phyloP scores from a whole-genome alignment of 23 tunicate genomes.

The Trididemnum nubilum region DNA sequence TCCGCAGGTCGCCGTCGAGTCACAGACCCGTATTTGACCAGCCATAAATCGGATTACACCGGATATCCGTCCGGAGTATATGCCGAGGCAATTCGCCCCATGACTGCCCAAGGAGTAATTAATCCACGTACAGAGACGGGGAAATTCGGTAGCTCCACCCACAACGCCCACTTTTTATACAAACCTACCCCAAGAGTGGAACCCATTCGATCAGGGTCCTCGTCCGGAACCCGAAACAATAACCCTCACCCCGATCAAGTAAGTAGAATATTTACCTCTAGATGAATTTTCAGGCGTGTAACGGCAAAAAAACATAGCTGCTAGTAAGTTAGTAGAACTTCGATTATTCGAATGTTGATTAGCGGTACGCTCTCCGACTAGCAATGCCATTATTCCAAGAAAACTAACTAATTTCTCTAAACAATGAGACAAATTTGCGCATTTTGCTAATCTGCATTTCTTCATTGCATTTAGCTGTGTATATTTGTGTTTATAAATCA shows the following conservation, averaged over 20 bases:
- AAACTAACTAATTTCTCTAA: too few relatives aligned
- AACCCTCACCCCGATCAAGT: slow-evolving; percentile 94
- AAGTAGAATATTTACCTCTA: too few relatives aligned
- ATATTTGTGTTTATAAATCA: too few relatives aligned
- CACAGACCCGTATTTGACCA: slow-evolving; percentile 76
- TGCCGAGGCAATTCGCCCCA: slow-evolving; percentile 82
- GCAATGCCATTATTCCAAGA: too few relatives aligned
- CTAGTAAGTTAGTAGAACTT: too few relatives aligned
- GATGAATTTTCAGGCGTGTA: background rate
- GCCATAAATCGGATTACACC: slow-evolving; percentile 69
- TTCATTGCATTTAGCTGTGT: too few relatives aligned
- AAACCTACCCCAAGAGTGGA: slow-evolving; percentile 47
- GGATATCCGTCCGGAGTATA: slow-evolving; percentile 67
- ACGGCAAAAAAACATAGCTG: too few relatives aligned
- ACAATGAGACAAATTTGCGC: too few relatives aligned
- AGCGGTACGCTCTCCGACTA: too few relatives aligned
- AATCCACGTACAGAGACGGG: slow-evolving; percentile 36
- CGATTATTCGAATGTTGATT: too few relatives aligned
- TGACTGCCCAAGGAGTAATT: slow-evolving; percentile 71
- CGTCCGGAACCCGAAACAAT: slow-evolving; percentile 83
- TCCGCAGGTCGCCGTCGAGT: background rate
- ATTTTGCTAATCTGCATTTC: too few relatives aligned
- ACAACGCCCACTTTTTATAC: slow-evolving; percentile 65
- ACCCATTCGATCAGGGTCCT: slow-evolving; percentile 85
- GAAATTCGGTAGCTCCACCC: slow-evolving; percentile 55